Conservation (phyloP, 2,797 vertebrate species). For the Silurus aristotelis region DNA sequence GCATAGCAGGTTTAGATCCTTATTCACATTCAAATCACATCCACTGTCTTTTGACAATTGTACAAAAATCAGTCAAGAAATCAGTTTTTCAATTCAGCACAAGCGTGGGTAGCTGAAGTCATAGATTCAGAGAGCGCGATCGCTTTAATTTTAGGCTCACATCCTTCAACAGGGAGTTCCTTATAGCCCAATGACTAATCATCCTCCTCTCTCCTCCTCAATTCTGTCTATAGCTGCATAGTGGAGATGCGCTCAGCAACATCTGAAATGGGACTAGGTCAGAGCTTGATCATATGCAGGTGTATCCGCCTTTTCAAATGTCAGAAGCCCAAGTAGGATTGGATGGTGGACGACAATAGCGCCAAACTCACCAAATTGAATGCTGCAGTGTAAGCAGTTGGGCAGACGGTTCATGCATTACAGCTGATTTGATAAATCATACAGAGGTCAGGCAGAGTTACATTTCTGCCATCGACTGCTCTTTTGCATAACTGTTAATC, state of each 20-base stretch:
- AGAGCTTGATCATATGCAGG: not conserved
- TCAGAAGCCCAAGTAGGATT: not conserved
- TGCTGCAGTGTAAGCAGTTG: not conserved
- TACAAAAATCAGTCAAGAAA: not conserved
- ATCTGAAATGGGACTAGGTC: not conserved
- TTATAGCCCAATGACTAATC: not conserved
- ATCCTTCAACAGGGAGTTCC: no score
- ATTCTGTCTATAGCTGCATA: not conserved
- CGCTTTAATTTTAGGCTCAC: not conserved
- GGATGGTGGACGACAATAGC: not conserved
- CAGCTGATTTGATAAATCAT: not conserved
- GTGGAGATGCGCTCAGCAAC: no score
- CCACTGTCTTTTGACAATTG: not conserved
- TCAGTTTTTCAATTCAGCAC: not conserved
- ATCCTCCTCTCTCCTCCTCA: no score
- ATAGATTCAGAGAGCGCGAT: not conserved
- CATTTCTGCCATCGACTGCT: not conserved
- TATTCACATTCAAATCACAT: not conserved
- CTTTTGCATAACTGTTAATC: not conserved
- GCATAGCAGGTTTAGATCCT: slow-evolving; percentile 12
- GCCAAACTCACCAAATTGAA: not conserved
- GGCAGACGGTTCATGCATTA: not conserved
- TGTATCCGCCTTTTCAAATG: not conserved
- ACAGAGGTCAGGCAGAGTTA: not conserved
- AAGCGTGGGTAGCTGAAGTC: not conserved